Percentiles rank a stretch among this genome's conserved stretches.
These are phyloP conservation scores for Xerus inauris DNA, from an alignment of 2,113 vertebrate species.

Conservation along the genomic window DNA sequence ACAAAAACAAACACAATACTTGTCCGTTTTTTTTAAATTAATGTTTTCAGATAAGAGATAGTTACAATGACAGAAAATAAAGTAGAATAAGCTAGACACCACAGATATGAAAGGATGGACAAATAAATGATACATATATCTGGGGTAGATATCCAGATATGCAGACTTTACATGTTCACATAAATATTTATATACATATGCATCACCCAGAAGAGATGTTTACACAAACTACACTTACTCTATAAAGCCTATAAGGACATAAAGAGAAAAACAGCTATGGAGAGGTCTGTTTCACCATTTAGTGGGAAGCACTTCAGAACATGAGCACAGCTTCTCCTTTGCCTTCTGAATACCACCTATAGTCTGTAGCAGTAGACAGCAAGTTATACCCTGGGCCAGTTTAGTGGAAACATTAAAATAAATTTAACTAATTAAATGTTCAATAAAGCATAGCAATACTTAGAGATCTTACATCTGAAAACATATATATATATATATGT, in stretches of 20 bases:
- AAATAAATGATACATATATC: background rate
- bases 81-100: background rate
- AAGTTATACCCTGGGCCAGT: too few species aligned
- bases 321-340: background rate
- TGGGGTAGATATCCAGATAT: background rate
- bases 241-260: background rate
- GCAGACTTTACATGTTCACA: background rate
- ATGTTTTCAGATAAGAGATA: background rate
- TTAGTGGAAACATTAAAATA: too few species aligned
- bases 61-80: background rate
- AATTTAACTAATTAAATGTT: too few species aligned
- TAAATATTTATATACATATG: background rate
- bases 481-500: too few species aligned
- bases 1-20: background rate
- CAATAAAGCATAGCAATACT: too few species aligned
- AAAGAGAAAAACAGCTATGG: background rate
- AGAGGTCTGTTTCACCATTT: background rate
- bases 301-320: background rate
- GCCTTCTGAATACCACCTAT: background rate
- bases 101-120: background rate
- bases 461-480: too few species aligned
- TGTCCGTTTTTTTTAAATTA: background rate
- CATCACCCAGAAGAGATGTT: background rate
- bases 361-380: background rate
- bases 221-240: background rate